Base-by-base conservation (phyloP, 2,888 invertebrate genomes). In the Molorchus minor region DNA sequence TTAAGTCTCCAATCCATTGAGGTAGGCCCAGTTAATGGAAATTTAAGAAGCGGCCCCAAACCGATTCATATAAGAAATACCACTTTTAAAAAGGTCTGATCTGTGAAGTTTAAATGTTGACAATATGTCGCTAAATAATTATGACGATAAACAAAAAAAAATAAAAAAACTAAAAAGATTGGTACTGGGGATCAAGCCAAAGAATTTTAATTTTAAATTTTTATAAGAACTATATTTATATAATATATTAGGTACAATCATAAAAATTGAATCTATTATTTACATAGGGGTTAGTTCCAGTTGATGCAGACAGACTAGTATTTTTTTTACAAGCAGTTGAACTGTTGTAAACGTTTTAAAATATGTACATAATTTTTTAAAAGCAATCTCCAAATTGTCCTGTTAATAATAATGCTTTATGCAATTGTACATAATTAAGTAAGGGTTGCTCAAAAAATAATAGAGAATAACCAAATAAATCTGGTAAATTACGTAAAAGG, bases 1-100 rank as follows among this genome's bases (percentile, higher is more conserved):
- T 94, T 78, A 94, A 94, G 84, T 91, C 94, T 72, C 92, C 93
- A 78, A 93, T 94, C 81, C 93, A 94, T 86, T 80, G 79, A 75
- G 72, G 71, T 71, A 73, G 75, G 75, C 49, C 71, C 63, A 75
- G 75, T 75, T 71, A 71, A 61, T 69, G 69, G 67, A 77, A 75
- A 69, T 73, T 74, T 71, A 56, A 65, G 72, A 58, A 76, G 77
- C 77, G 75, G 76, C 77, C 78, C 77, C 79, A 76, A 67, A 67
- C 71, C 74, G 72, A 77, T 75, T 80, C 75, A 77, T 77, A 75
- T 73, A 73, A 71, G 70, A 72, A 70, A 70, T 75, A 73, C 75
- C 64, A 65, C 44, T 51, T 44, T 35, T 58, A 65, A 58, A 58
- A 62, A 54, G 56, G 52, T 67, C 67, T 75, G 70, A 74, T 73